Base-by-base conservation (phyloP, 2,888 invertebrate genomes). In the Ypsolopha scabrella region DNA sequence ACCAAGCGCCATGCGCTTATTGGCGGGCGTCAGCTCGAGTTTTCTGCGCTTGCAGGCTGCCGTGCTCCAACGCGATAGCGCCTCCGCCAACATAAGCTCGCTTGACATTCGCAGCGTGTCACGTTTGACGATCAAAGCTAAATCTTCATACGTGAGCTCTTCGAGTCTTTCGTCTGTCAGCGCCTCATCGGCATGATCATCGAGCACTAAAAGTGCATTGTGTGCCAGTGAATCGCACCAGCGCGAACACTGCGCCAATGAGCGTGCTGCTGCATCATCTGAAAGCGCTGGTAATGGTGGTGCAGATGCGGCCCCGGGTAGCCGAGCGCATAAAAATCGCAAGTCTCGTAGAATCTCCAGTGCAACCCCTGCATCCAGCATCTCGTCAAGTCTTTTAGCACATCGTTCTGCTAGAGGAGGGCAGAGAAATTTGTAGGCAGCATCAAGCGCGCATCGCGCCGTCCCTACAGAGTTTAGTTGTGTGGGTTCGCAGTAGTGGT, bases 371-470 rank as follows among this genome's bases (percentile, higher is more conserved):
- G 88, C 83, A 53, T 87, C 88, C 36, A 94, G 72, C 69, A 91
- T 89, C 52, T 86, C 86, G 58, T 90, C 90, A 41, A 94, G 83
- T 52, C 90, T 91, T 36, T 88, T 80, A 33, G 92, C 89, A 64
- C 93, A 93, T 53, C 90, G 86, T 56, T 89, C 88, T 2, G 91
- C 91, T 50, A 94, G 81, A 14, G 89, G 90, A 6, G 90, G 88
- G 60, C 94, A 92, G 46, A 93, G 81, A 66, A 93, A 92, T 64
- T 92, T 91, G 66, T 93, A 91, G 24, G 93, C 93, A 1, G 92
- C 92, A 57, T 92, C 90, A 34, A 94, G 87, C 0, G 94, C 89
- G 41, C 89, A 88, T 33, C 94, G 82, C 6, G 93, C 92, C 1
- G 91, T 91, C 10, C 80, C 80, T 8, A 91, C 89, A 0, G 90